phyloP scores from a whole-genome alignment of 2,113 vertebrate genomes.

The Brachionichthys hirsutus region DNA sequence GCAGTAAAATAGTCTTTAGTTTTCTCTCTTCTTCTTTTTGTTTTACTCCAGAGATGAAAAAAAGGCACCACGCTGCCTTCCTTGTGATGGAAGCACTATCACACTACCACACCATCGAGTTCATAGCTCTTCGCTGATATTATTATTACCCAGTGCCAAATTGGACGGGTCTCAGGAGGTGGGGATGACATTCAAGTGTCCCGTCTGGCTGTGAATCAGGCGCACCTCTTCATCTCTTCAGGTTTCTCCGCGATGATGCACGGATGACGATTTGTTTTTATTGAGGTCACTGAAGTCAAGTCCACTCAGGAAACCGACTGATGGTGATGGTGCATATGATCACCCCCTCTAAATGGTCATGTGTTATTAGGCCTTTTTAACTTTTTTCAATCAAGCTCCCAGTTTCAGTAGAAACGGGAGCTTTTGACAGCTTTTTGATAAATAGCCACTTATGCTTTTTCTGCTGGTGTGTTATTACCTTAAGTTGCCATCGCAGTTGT shows the following conservation, averaged over 20 bases:
- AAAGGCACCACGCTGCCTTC: slow-evolving; percentile 28
- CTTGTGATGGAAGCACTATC: too few relatives aligned
- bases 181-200: slow-evolving; percentile 69
- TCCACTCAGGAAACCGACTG: neutral
- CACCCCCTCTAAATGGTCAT: neutral
- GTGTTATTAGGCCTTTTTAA: slow-evolving; percentile 24
- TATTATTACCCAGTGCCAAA: slow-evolving; percentile 62
- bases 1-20: slow-evolving; percentile 7
- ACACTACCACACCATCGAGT: slow-evolving; percentile 43
- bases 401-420: slow-evolving; percentile 44
- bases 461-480: slow-evolving; percentile 67
- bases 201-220: slow-evolving; percentile 49
- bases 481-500: slow-evolving; percentile 55
- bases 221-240: slow-evolving; percentile 62
- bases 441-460: slow-evolving; percentile 67
- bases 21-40: slow-evolving; percentile 11
- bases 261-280: slow-evolving; percentile 39
- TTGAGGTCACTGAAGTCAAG: slow-evolving; percentile 35
- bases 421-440: slow-evolving; percentile 66
- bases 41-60: slow-evolving; percentile 36
- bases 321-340: neutral
- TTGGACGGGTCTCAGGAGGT: slow-evolving; percentile 62
- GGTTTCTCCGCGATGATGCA: slow-evolving; percentile 18
- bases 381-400: slow-evolving; percentile 33
- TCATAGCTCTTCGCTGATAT: slow-evolving; percentile 53